Conservation (phyloP, 30 jellyfish, hydroid and myxozoan species). For the Cassiopea andromeda region DNA sequence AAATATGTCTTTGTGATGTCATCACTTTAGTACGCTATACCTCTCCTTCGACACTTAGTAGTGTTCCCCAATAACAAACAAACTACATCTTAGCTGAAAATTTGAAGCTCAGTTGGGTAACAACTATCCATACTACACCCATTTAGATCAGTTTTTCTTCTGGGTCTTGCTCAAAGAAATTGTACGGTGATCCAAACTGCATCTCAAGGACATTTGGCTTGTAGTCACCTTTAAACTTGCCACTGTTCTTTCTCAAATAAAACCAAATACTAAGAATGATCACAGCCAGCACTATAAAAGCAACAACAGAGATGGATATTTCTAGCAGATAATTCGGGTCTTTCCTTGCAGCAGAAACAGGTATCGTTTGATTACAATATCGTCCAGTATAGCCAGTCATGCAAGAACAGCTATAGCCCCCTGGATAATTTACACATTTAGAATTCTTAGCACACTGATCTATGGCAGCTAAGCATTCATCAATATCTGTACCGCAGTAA, state of each 20-base stretch:
- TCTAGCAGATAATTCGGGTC: slow-evolving; percentile 25
- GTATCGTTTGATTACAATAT: slow-evolving; percentile 42
- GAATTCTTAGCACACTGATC: slow-evolving; percentile 36
- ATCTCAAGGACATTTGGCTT: slow-evolving; percentile 67
- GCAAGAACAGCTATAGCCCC: slow-evolving; percentile 67
- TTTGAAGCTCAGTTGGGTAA: background rate
- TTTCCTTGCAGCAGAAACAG: slow-evolving; percentile 18
- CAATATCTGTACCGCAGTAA: slow-evolving; percentile 27
- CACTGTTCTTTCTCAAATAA: slow-evolving; percentile 44
- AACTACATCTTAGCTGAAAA: background rate
- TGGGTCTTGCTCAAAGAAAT: slow-evolving; percentile 67
- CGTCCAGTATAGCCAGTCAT: slow-evolving; percentile 22
- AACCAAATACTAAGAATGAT: slow-evolving; percentile 20
- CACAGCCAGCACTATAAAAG: slow-evolving; percentile 24
- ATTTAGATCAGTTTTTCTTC: slow-evolving; percentile 70
- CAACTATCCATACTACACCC: background rate
- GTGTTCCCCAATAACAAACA: background rate
- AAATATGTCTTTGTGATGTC: no score
- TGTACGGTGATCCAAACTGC: slow-evolving; percentile 73
- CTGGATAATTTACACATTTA: slow-evolving; percentile 45
- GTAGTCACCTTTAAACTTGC: slow-evolving; percentile 62
- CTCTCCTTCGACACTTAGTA: no score
- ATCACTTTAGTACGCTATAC: no score
- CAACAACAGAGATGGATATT: slow-evolving; percentile 35
- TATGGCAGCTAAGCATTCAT: slow-evolving; percentile 34